Base-by-base conservation (phyloP, 2,113 vertebrate genomes). In the Megaceryle maxima region DNA sequence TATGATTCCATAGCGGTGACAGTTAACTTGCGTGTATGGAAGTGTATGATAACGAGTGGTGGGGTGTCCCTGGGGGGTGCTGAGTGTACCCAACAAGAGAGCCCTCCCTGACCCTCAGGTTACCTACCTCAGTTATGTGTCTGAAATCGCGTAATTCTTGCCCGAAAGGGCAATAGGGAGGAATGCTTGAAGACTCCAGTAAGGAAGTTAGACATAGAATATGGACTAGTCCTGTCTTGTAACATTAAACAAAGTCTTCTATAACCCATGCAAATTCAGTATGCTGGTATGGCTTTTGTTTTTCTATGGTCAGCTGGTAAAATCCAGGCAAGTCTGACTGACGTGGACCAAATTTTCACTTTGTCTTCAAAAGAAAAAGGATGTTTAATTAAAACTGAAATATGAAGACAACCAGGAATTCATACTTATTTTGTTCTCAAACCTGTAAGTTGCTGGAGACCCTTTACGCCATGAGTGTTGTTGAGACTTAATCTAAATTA, bases 31-130 rank as follows among this genome's bases (percentile, higher is more conserved):
- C 3, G 0, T 26, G 25, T 22, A 8, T 48, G 59, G 72, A 26
- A 39, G 15, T 7, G 8, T 37, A 6, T 60, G 16, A 15, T 26
- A 6, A 41, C 57, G 63, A 16, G 17, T 31, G 56, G 3, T 35
- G 56, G 9, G 33, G 22, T 3, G 5, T 16, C 26, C 44, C 64
- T 63, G 31, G 22, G 5, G 26, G 14, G 2, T 37, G 1, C 51
- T 2, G 11, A 0, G 1, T 31, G 1, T 63, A 10, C 18, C 26
- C 16, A 7, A 0, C 0, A 1, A 28, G 33, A 83, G 37, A 29
- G 46, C 20, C 43, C 46, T 4, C 13, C 70, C 31, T 69, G 69
- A 78, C 26, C 12, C 25, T 77, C 25, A 12, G 9, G 59, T 66
- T 83, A 28, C 43, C 21, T 29, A 0, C 41, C 41, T 77, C 1